Evolutionary conservation across 2,888 invertebrate genomes (phyloP), one percentile per base, ranked within the genome.

Genomic region (Sminthurides aquaticus): DNA sequence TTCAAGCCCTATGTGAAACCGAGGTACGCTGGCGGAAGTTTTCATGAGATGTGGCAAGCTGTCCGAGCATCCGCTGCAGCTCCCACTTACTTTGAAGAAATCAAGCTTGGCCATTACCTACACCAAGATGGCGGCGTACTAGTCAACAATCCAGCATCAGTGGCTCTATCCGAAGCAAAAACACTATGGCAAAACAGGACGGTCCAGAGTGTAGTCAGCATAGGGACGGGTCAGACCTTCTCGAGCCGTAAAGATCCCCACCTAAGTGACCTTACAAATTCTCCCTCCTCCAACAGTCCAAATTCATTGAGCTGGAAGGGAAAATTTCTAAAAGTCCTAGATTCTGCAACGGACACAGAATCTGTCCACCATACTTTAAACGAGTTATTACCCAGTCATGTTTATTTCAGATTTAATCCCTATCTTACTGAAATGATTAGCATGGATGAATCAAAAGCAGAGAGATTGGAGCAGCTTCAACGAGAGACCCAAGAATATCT

Each of bases 21-120:
- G 71, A 84, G 85, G 76, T 85, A 89, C 78, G 82, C 84, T 64
- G 92, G 92, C 57, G 85, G 86, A 59, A 82, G 84, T 71, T 82
- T 84, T 67, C 85, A 88, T 70, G 80, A 81, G 71, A 80, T 91
- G 65, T 93, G 91, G 91, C 87, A 91, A 80, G 89, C 90, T 18
- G 87, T 91, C 27, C 81, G 92, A 71, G 94, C 94, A 0, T 91
- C 91, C 0, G 90, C 92, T 54, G 93, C 94, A 55, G 94, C 94
- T 3, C 95, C 94, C 1, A 89, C 90, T 0, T 93, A 92, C 81
- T 95, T 92, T 80, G 86, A 88, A 76, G 93, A 91, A 79, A 89
- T 86, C 76, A 82, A 83, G 70, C 80, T 87, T 24, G 85, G 85
- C 64, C 86, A 86, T 11, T 82, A 84, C 74, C 78, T 90, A 72